Percentiles rank a stretch among this genome's conserved stretches.
phyloP scores from a whole-genome alignment of 2,888 invertebrate species.

The Tenthredo notha region DNA sequence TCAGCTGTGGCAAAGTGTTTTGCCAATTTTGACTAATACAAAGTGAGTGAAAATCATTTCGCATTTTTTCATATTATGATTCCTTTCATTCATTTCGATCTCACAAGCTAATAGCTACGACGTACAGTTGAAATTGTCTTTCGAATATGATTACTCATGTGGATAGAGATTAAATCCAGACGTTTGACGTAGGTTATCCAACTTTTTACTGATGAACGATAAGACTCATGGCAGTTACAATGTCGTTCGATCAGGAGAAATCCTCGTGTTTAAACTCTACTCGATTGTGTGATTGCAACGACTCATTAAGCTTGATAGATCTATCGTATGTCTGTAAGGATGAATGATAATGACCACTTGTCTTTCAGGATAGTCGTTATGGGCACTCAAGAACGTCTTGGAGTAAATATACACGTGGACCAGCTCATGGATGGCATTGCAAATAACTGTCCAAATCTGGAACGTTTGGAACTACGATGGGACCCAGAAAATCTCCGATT shows the following conservation, averaged over 20 bases:
- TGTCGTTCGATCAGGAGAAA: conserved; percentile 10
- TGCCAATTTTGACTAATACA: conserved; percentile 94
- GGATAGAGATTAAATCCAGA: not conserved
- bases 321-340: not conserved
- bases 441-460: conserved; percentile 92
- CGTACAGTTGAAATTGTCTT: not conserved
- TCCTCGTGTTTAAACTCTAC: not conserved
- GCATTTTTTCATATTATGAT: not conserved
- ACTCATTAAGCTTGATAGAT: not conserved
- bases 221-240: not conserved
- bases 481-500: conserved; percentile 99
- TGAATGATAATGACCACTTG: conserved; percentile 37
- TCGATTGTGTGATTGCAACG: not conserved
- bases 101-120: not conserved
- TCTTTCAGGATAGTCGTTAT: conserved; percentile 93
- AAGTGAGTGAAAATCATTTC: conserved; percentile 83
- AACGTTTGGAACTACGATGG: conserved; percentile 97
- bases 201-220: not conserved
- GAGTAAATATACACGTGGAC: conserved; percentile 98
- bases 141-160: not conserved
- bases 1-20: conserved; percentile 97
- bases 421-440: conserved; percentile 99
- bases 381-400: conserved; percentile 98
- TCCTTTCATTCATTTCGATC: not conserved
- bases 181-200: not conserved